Evolutionary conservation across 2,113 vertebrate species (phyloP), one percentile per base, ranked within the genome.

Genomic region (Oceanodroma tethys): DNA sequence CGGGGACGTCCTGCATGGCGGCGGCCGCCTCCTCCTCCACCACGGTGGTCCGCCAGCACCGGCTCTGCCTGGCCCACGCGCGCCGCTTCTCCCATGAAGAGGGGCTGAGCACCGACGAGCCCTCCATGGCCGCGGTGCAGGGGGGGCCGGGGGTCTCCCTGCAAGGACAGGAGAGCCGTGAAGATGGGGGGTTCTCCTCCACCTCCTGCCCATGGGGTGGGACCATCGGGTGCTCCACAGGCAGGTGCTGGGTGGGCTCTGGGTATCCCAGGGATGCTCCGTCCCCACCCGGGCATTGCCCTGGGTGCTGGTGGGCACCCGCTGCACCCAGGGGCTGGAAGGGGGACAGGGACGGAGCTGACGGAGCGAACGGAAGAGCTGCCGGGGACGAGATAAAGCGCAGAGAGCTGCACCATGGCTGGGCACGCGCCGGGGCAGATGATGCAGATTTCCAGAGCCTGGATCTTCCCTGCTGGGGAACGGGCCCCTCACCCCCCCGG

Each of bases 11-110:
- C 74, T 78, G 95, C 38, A 95, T 52, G 56, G 63, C 80, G 1
- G 95, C 74, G 2, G 82, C 79, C 3, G 50, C 95, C 6, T 97
- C 95, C 42, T 98, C 98, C 78, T 94, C 93, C 16, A 98, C 96
- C 82, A 98, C 97, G 58, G 98, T 88, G 16, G 97, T 98, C 73
- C 98, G 70, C 98, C 98, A 98, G 78, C 97, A 98, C 2, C 97
- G 97, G 87, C 98, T 98, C 95, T 98, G 98, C 86, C 97, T 96
- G 79, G 97, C 98, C 99, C 99, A 99, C 16, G 98, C 98, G 21
- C 98, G 96, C 3, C 98, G 98, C 85, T 97, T 98, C 83, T 98
- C 98, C 80, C 97, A 98, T 21, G 98, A 98, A 0, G 97, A 98
- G 6, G 98, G 97, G 68, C 97, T 98, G 72, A 97, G 84, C 73